Evolutionary conservation across 2,888 invertebrate species (phyloP).

Genomic region (Tanypteryx hageni): DNA sequence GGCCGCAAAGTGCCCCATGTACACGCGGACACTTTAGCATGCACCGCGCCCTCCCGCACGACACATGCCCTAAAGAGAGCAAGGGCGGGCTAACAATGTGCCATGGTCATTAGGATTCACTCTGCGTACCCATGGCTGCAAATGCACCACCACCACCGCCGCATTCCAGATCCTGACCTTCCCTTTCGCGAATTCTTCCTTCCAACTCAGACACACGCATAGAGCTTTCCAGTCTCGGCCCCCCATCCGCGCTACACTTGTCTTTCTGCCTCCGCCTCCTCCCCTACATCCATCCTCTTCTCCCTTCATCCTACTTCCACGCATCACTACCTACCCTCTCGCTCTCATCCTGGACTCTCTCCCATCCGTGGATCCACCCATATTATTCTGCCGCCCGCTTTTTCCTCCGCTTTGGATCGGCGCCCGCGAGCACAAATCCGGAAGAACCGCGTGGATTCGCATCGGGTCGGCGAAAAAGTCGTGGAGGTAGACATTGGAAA

Average conservation of each 20-base stretch:
- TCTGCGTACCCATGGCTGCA: conserved; percentile 26
- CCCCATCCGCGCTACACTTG: conserved; percentile 3
- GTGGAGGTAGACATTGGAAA: neutral
- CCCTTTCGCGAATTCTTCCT: conserved; percentile 57
- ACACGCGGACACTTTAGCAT: conserved; percentile 52
- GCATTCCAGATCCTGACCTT: conserved; percentile 59
- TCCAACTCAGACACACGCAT: neutral
- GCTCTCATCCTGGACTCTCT: neutral
- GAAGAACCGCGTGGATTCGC: neutral
- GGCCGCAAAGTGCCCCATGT: neutral
- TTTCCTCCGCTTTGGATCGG: neutral
- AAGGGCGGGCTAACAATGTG: conserved; percentile 38
- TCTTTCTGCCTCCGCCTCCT: neutral
- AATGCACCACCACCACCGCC: conserved; percentile 24
- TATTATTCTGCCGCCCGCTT: neutral
- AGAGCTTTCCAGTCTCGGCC: neutral
- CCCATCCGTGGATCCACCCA: neutral
- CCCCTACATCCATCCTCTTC: neutral
- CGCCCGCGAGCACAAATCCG: neutral
- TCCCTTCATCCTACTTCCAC: neutral
- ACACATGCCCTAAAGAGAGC: conserved; percentile 56
- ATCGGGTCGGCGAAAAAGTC: no score
- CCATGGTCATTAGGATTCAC: conserved; percentile 53
- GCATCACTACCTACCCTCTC: neutral
- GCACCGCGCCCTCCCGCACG: conserved; percentile 37